Base-by-base conservation (phyloP, 2,888 invertebrate genomes). In the Synergus gifuensis region DNA sequence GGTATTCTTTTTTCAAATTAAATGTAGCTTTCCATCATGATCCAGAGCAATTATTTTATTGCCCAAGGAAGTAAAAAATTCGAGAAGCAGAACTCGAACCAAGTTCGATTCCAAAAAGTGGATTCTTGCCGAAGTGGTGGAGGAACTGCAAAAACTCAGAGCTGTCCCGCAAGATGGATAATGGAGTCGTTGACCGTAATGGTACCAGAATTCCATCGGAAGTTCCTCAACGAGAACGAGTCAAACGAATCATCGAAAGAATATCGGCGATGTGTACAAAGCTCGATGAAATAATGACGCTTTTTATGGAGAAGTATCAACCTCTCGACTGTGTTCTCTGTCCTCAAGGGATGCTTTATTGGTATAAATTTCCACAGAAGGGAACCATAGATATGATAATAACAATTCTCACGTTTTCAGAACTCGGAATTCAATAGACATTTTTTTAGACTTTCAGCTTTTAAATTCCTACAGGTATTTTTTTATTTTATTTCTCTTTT, bases 161-260 rank as follows among this genome's bases (percentile, higher is more conserved):
- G 73, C 73, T 73, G 73, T 73, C 73, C 54, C 73, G 73, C 73
- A 73, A 73, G 62, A 62, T 62, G 62, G 62, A 62, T 62, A 62
- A 73, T 73, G 73, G 73, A 73, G 73, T 73, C 73, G 73, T 73
- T 73, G 73, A 73, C 73, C 73, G 73, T 73, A 73, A 73, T 73
- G 73, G 73, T 73, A 73, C 73, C 73, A 73, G 73, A 73, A 73
- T 73, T 73, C 73, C 73, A 73, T 73, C 73, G 54, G 73, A 73
- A 73, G 73, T 73, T 73, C 73, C 73, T 73, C 54, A 73, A 73
- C 69, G 46, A 69, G 54, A 73, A 54, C 73, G 67, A 67, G 54
- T 14, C 28, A 73, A 54, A 73, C 54, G 73, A 73, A 73, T 69
- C 69, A 69, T 69, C 69, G 69, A 69, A 69, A 69, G 69, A 69